Base-by-base conservation (phyloP, 2,113 vertebrate genomes). In the Nothoprocta pentlandii region DNA sequence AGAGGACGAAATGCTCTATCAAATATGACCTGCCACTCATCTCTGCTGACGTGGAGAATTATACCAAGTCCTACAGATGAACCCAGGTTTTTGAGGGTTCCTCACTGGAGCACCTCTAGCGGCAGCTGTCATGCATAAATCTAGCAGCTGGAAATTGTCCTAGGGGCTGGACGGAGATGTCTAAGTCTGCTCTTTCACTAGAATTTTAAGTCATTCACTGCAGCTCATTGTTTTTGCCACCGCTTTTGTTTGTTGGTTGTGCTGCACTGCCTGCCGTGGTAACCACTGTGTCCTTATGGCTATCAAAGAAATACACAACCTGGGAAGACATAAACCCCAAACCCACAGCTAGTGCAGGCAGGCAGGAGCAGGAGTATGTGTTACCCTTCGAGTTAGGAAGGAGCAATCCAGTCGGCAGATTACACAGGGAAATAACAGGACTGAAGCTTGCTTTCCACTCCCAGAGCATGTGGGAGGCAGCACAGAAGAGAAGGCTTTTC, bases 321-420 rank as follows among this genome's bases (percentile, higher is more conserved):
- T 20, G 2, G 1, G 34, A 68, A 41, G 30, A 79, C 0, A 0
- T 46, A 32, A 70, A 58, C 41, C 28, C 22, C 8, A 83, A 75
- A 64, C 20, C 46, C 67, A 54, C 4, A 87, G 16, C 0, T 71
- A 63, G 21, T 36, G 12, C 8, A 70, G 13, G 69, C 46, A 46
- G 46, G 85, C 8, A 47, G 32, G 0, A 2, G 17, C 15, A 70
- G 41, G 46, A 32, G 22, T 53, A 34, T 0, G 0, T 13, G 39
- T n/a, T 69, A 34, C 6, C n/a, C 53, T 76, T 73, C 69, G 7
- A 10, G 32, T 63, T 75, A 53, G 44, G 80, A 71, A 19, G 49
- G 39, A 87, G 19, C 12, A 73, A 26, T 34, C 53, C 12, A 73
- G 30, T 34, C 53, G 22, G 46, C 30, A 71, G 34, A 9, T 6